Evolutionary conservation across 2,888 invertebrate genomes (phyloP).

Genomic region (Bruchidius siliquastri): DNA sequence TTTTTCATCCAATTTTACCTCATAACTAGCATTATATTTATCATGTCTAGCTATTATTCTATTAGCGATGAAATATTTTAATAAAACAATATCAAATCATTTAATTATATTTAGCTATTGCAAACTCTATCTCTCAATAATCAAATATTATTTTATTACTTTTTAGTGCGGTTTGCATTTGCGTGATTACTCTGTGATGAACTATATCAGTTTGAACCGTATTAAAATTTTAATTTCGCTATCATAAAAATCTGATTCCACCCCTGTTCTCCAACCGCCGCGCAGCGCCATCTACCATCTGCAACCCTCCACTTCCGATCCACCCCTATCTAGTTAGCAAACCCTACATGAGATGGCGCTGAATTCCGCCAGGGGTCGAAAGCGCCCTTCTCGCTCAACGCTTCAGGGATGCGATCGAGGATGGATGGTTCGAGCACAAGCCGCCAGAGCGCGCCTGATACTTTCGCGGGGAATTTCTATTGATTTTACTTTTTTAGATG

Average conservation of each 20-base stretch:
- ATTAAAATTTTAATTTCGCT: too few species aligned
- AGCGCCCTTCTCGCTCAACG: background rate
- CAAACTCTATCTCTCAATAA: too few species aligned
- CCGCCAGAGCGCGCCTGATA: background rate
- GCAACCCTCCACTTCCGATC: background rate
- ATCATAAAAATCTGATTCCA: background rate
- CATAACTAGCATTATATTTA: too few species aligned
- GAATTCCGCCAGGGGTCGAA: background rate
- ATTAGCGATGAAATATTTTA: too few species aligned
- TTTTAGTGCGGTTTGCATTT: too few species aligned
- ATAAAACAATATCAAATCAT: too few species aligned
- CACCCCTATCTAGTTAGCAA: background rate
- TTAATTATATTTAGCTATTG: too few species aligned
- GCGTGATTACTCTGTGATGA: too few species aligned
- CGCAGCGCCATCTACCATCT: background rate
- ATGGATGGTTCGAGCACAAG: background rate
- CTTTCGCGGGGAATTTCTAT: background rate
- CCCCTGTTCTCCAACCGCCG: background rate
- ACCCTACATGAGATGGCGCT: background rate
- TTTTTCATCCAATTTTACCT: too few species aligned
- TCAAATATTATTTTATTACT: too few species aligned
- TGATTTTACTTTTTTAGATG: background rate
- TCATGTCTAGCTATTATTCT: too few species aligned
- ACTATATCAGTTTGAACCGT: too few species aligned
- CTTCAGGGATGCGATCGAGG: background rate